Evolutionary conservation across 2,113 vertebrate species (phyloP).

Genomic region (Thunnus maccoyii): DNA sequence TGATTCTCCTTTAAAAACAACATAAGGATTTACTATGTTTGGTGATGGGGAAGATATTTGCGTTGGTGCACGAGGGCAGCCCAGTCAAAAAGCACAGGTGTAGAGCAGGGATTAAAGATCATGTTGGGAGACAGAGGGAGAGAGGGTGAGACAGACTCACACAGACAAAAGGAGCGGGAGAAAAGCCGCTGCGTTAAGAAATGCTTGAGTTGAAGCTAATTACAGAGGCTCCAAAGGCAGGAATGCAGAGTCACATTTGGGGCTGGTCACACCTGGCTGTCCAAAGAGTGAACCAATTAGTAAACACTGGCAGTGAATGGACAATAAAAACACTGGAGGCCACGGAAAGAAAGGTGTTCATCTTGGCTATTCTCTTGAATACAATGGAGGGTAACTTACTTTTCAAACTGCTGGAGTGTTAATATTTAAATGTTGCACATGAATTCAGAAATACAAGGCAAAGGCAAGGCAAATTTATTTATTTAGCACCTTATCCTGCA

Average conservation of each 20-base stretch:
- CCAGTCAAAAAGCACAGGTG: conserved; percentile 78
- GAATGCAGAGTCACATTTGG: conserved; percentile 81
- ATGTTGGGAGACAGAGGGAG: conserved; percentile 53
- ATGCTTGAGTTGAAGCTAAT: conserved; percentile 80
- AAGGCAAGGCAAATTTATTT: no score
- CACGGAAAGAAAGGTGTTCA: conserved; percentile 29
- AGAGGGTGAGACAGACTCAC: conserved; percentile 23
- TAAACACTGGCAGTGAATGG: conserved; percentile 67
- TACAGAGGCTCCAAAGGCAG: conserved; percentile 75
- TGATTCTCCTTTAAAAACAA: conserved; percentile 37
- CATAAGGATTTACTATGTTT: conserved; percentile 44
- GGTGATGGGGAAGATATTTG: conserved; percentile 59
- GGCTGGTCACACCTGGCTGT: conserved; percentile 79
- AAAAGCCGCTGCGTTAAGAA: conserved; percentile 69
- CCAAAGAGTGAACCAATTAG: conserved; percentile 72
- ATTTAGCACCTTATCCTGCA: no score
- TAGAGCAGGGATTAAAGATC: conserved; percentile 75
- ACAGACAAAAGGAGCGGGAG: conserved; percentile 72
- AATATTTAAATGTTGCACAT: background rate
- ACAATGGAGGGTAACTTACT: conserved; percentile 31
- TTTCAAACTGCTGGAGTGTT: background rate
- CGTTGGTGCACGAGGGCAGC: conserved; percentile 45
- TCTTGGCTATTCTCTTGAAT: conserved; percentile 14
- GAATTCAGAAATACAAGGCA: background rate
- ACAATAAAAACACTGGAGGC: conserved; percentile 63